Evolutionary conservation across 2,113 vertebrate species (phyloP).

Genomic region (Pithys albifrons): DNA sequence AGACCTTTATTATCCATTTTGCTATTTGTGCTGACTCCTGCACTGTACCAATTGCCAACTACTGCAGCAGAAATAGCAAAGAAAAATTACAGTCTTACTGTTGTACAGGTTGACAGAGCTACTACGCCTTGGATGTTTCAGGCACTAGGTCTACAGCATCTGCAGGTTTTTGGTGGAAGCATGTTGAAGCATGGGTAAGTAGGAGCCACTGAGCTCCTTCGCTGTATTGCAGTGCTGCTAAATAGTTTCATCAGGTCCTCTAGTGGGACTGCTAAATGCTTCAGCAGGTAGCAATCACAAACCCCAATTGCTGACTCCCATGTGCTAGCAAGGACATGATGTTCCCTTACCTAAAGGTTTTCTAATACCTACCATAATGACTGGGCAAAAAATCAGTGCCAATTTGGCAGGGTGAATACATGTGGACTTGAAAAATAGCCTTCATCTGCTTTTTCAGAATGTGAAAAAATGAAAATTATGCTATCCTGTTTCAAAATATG

Average conservation of each 20-base stretch:
- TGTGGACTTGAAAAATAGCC: background rate
- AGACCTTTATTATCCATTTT: background rate
- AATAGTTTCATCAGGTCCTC: background rate
- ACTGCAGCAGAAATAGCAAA: background rate
- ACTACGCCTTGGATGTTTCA: fast-evolving
- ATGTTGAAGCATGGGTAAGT: background rate
- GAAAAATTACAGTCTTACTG: background rate
- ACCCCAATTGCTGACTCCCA: background rate
- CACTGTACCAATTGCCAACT: background rate
- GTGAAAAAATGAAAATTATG: background rate
- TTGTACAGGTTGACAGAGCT: background rate
- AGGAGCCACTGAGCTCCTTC: background rate
- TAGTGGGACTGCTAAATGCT: background rate
- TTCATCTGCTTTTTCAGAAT: conserved; percentile 24
- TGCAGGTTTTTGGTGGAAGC: background rate
- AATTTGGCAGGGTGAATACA: background rate
- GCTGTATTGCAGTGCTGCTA: background rate
- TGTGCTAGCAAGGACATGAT: background rate
- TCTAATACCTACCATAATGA: fast-evolving
- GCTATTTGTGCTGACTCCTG: background rate
- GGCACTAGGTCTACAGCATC: background rate
- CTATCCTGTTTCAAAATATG: conserved; percentile 50
- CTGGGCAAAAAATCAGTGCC: background rate
- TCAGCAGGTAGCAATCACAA: background rate
- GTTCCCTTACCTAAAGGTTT: background rate